These are phyloP conservation scores for Drosophila mimica DNA, from an alignment of 2,888 invertebrate genomes.

Conservation along the genomic window DNA sequence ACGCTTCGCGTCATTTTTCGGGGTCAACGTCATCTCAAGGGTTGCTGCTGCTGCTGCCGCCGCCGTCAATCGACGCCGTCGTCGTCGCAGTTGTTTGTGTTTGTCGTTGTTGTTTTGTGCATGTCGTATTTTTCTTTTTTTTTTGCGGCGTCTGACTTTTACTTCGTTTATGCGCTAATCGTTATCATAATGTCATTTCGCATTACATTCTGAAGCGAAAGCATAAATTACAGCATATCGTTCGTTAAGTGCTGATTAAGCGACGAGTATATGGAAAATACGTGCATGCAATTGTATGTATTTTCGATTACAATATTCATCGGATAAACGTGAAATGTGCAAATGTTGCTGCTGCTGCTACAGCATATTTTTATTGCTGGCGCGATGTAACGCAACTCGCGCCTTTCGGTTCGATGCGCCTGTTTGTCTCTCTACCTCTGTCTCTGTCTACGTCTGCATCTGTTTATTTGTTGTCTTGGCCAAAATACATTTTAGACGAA, in stretches of 20 bases:
- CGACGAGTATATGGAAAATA: not conserved
- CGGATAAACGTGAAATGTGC: slow-evolving; percentile 26
- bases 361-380: slow-evolving; percentile 60
- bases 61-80: slow-evolving; percentile 40
- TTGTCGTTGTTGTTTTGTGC: slow-evolving; percentile 45
- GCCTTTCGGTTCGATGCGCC: slow-evolving; percentile 43
- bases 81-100: slow-evolving; percentile 62
- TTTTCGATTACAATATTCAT: not conserved
- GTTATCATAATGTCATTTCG: slow-evolving; percentile 42
- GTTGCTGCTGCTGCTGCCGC: slow-evolving; percentile 66
- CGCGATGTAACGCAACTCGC: slow-evolving; percentile 28
- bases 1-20: slow-evolving; percentile 79
- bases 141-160: slow-evolving; percentile 39
- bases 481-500: slow-evolving; percentile 60
- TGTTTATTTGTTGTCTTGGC: slow-evolving; percentile 69
- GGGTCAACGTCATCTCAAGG: slow-evolving; percentile 83
- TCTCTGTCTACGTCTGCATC: slow-evolving; percentile 20
- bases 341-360: slow-evolving; percentile 43
- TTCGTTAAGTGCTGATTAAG: slow-evolving; percentile 1
- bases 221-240: not conserved
- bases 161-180: slow-evolving; percentile 46
- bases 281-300: not conserved
- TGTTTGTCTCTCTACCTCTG: slow-evolving; percentile 11
- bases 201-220: slow-evolving; percentile 18
- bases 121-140: slow-evolving; percentile 34